phyloP scores from a whole-genome alignment of 2,113 vertebrate species.

The Manacus vitellinus region DNA sequence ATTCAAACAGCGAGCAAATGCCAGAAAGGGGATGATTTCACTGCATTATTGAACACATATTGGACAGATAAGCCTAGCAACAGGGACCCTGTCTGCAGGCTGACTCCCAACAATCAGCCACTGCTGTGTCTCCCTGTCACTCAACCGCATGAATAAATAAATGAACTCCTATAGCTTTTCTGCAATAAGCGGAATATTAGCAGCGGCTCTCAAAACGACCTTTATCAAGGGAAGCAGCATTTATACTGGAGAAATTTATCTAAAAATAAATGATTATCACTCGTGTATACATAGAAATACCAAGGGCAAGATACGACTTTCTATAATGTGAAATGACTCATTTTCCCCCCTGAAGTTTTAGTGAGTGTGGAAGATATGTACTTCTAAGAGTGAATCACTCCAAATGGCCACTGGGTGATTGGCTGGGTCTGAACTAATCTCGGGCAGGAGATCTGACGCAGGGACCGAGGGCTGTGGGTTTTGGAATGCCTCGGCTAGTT shows the following conservation, averaged over 20 bases:
- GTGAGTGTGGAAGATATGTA: slow-evolving; percentile 22
- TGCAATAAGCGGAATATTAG: slow-evolving; percentile 15
- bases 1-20: background rate
- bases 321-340: slow-evolving; percentile 65
- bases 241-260: slow-evolving; percentile 40
- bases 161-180: background rate
- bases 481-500: slow-evolving; percentile 50
- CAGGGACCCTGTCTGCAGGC: background rate
- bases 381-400: slow-evolving; percentile 65
- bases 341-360: slow-evolving; percentile 51
- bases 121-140: background rate
- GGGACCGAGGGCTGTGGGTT: slow-evolving; percentile 28
- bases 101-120: background rate
- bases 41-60: background rate
- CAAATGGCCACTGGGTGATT: slow-evolving; percentile 58
- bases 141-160: background rate
- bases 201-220: slow-evolving; percentile 11
- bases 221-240: slow-evolving; percentile 33
- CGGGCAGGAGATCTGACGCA: slow-evolving; percentile 44
- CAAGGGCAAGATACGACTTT: slow-evolving; percentile 67
- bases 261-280: slow-evolving; percentile 62
- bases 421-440: slow-evolving; percentile 48
- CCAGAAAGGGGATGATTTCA: slow-evolving; percentile 6
- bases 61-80: slow-evolving; percentile 22
- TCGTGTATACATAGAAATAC: slow-evolving; percentile 61